A percentile compares a stretch with the other conserved stretches of the same genome.
These are phyloP conservation scores for Cheilosia vernalis DNA, from an alignment of 2,888 invertebrate species.

Conservation along the genomic window DNA sequence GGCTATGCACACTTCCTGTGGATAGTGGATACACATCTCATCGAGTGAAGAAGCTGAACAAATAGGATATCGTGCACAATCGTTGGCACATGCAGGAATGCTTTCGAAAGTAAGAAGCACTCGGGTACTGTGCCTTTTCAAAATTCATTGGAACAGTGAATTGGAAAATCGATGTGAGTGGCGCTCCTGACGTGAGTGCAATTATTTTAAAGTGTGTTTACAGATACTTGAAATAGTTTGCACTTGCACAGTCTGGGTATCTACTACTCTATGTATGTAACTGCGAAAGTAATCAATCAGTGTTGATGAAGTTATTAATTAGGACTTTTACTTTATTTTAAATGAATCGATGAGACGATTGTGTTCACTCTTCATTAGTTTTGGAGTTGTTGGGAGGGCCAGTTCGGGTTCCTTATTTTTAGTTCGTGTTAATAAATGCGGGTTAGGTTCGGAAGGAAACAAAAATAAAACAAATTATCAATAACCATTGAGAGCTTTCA, in stretches of 20 bases:
- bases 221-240: slow-evolving; percentile 67
- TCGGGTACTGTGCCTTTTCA: slow-evolving; percentile 55
- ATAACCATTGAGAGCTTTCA: no score
- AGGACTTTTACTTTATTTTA: slow-evolving; percentile 9
- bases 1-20: slow-evolving; percentile 14
- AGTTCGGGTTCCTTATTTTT: no score
- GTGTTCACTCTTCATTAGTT: no score
- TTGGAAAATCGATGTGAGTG: slow-evolving; percentile 73
- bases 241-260: neutral
- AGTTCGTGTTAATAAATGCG: no score
- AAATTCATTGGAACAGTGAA: slow-evolving; percentile 61
- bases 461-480: no score
- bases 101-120: slow-evolving; percentile 39
- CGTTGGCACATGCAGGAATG: slow-evolving; percentile 51
- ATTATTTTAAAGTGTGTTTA: slow-evolving; percentile 73
- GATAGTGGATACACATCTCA: slow-evolving; percentile 38
- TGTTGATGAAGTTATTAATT: slow-evolving; percentile 36
- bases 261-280: neutral
- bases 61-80: slow-evolving; percentile 68
- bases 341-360: neutral
- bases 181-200: slow-evolving; percentile 68
- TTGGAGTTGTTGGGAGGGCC: no score
- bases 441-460: no score
- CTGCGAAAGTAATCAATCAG: slow-evolving; percentile 25
- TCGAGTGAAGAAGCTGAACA: slow-evolving; percentile 48